phyloP scores from a whole-genome alignment of 1,140 invertebrate species.

The Drosophila sproati region DNA sequence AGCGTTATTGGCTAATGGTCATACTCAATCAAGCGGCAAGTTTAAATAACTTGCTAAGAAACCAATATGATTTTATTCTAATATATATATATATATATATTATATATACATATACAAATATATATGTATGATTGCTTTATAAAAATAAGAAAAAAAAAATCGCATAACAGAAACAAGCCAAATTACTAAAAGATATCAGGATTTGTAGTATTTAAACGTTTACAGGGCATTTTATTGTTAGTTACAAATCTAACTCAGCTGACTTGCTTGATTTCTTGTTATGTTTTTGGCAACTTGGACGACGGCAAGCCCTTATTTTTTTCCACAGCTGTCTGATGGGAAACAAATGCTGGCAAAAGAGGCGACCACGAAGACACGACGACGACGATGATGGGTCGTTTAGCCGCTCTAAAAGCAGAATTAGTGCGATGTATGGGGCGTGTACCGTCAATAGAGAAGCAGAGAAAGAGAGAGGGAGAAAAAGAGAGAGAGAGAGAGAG shows the following conservation, averaged over 20 bases:
- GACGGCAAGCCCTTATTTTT: slow-evolving; percentile 70
- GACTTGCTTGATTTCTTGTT: slow-evolving; percentile 43
- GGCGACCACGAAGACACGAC: slow-evolving; percentile 12
- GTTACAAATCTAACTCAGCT: slow-evolving; percentile 2
- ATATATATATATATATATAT: no score
- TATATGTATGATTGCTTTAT: no score
- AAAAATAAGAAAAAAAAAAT: no score
- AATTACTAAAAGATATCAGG: no score
- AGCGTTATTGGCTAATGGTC: slow-evolving; percentile 2
- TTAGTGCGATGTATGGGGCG: slow-evolving; percentile 78
- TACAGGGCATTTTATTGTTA: slow-evolving; percentile 3
- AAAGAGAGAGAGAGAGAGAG: not conserved
- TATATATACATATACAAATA: not conserved
- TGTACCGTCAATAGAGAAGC: slow-evolving; percentile 23
- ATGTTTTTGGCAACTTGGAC: slow-evolving; percentile 45
- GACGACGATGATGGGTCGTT: slow-evolving; percentile 26
- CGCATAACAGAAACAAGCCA: no score
- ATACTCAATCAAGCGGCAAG: not conserved
- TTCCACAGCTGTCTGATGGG: slow-evolving; percentile 54
- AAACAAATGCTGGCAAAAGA: slow-evolving; percentile 49
- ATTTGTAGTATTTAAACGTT: not conserved
- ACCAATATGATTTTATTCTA: no score
- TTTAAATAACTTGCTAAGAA: not conserved
- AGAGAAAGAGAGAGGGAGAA: not conserved
- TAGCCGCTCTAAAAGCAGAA: slow-evolving; percentile 69